Evolutionary conservation across 2,888 invertebrate species (phyloP), one percentile per base, ranked within the genome.

Genomic region (Octodonta nipae): DNA sequence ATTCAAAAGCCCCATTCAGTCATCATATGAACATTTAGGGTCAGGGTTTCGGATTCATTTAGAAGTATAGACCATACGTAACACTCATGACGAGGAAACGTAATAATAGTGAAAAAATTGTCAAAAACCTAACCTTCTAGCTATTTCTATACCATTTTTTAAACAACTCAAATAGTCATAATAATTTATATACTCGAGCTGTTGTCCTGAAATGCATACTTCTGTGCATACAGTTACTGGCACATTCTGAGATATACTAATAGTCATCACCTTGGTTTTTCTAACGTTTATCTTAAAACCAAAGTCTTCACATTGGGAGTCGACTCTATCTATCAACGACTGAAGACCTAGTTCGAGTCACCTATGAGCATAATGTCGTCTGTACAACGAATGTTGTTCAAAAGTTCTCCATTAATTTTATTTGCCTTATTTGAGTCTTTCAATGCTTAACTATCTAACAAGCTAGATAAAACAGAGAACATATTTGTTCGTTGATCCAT

Each of bases 251-350:
- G n/a, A n/a, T 20, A 7, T 20, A 20, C 20, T 20, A 20, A 20
- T 20, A 20, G 20, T 7, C 20, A 20, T 20, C 20, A 7, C n/a
- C 20, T 7, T 20, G 20, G 20, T 20, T 20, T 20, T 20, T 20
- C 20, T 20, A 20, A 20, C n/a, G 20, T 7, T 20, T 7, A 20
- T 20, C n/a, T 20, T 20, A 6, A 20, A 7, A 7, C 20, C 20
- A 20, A 20, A 20, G 6, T 20, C 20, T 20, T 20, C 20, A 20
- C 7, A 20, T 20, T 20, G 20, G 20, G 20, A 20, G 20, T 20
- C n/a, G 20, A 20, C 20, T 20, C 20, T 20, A 20, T 20, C 20
- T 20, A 20, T 20, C 20, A n/a, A 20, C 20, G 20, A 20, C n/a
- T 20, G 7, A n/a, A n/a, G n/a, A n/a, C 20, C n/a, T 7, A 6